phyloP scores from a whole-genome alignment of 2,113 vertebrate genomes.

The Poecilia latipinna region DNA sequence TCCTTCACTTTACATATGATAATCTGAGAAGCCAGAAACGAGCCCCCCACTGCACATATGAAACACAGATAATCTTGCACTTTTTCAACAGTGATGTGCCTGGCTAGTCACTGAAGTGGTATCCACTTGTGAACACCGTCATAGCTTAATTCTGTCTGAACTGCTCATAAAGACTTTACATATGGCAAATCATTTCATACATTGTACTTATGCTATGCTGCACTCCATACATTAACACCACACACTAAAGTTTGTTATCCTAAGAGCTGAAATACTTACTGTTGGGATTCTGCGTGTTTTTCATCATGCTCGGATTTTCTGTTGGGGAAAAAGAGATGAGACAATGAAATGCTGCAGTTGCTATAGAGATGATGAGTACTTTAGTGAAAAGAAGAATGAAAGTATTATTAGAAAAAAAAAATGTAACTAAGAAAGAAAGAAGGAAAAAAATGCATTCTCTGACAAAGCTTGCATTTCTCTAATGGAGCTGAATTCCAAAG shows the following conservation, averaged over 20 bases:
- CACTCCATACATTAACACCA: background rate
- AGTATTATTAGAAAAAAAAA: conserved; percentile 6
- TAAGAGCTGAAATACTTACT: conserved; percentile 79
- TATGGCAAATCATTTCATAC: conserved; percentile 24
- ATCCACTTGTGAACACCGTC: conserved; percentile 28
- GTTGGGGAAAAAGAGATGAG: conserved; percentile 45
- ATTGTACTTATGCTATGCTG: conserved; percentile 16
- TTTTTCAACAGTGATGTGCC: conserved; percentile 58
- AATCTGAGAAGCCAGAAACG: conserved; percentile 66
- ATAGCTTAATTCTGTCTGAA: conserved; percentile 54
- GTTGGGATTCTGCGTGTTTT: conserved; percentile 87
- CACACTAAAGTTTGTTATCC: background rate
- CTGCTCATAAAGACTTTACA: conserved; percentile 28
- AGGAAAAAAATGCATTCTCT: conserved; percentile 15
- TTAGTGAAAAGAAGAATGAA: background rate
- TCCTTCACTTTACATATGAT: conserved; percentile 77
- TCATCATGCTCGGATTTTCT: conserved; percentile 94
- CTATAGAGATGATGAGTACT: background rate
- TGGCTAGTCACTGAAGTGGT: conserved; percentile 51
- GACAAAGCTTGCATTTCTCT: conserved; percentile 33
- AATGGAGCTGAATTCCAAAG: conserved; percentile 41
- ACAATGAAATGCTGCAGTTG: conserved; percentile 14
- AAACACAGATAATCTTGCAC: conserved; percentile 71
- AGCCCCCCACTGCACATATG: conserved; percentile 45
- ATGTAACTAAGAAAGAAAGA: background rate